Conservation (phyloP, 2,797 vertebrate species). For the Garrulus glandarius region DNA sequence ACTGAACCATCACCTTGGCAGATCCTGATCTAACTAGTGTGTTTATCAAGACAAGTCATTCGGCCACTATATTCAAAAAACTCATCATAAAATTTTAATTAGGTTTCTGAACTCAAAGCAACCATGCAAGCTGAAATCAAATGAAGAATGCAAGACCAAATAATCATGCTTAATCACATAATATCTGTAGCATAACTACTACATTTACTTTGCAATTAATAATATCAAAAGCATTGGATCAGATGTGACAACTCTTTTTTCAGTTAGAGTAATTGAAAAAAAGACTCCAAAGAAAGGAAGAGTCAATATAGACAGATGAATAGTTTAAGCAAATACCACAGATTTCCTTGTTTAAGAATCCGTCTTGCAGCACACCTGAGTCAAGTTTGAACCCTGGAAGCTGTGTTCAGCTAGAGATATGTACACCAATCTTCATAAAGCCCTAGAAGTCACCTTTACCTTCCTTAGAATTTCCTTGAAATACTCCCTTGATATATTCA, state of each 20-base stretch:
- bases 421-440: neutral
- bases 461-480: neutral
- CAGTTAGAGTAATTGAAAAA: neutral
- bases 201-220: neutral
- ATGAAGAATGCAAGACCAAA: neutral
- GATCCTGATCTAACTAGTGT: neutral
- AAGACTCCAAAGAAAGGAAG: neutral
- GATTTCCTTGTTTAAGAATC: neutral
- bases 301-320: neutral
- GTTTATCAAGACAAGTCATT: neutral
- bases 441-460: neutral
- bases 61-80: neutral
- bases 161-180: neutral
- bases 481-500: neutral
- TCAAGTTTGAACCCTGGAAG: neutral
- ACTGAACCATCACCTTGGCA: neutral
- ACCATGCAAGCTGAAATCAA: neutral
- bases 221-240: neutral
- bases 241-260: neutral
- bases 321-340: neutral
- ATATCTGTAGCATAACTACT: neutral
- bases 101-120: neutral
- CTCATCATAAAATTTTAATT: neutral
- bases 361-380: neutral
- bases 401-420: neutral